Conservation (phyloP, 2,113 vertebrate genomes). For the Lynx canadensis region DNA sequence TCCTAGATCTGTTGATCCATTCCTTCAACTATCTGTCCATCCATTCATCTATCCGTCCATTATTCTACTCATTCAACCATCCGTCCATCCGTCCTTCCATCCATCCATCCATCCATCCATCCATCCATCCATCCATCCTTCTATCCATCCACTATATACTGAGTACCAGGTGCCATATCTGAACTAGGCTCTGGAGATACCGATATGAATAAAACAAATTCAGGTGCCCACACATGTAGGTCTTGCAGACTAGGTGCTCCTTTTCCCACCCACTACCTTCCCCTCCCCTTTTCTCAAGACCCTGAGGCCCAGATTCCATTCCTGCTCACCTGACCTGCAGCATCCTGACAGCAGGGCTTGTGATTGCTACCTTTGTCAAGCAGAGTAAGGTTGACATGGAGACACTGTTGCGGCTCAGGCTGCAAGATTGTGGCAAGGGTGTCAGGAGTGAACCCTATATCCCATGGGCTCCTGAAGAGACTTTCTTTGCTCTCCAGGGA, state of each 20-base stretch:
- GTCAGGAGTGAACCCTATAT: slow-evolving; percentile 33
- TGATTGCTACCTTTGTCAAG: slow-evolving; percentile 75
- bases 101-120: not conserved
- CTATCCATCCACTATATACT: not conserved
- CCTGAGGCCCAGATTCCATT: not conserved
- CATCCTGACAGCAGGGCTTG: not conserved
- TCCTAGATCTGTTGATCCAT: not conserved
- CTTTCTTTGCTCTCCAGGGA: not conserved
- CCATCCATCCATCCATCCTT: not conserved
- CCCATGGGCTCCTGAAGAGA: not conserved
- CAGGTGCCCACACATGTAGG: rapidly evolving
- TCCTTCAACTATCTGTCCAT: not conserved
- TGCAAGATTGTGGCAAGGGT: slow-evolving; percentile 62
- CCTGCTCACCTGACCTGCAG: slow-evolving; percentile 81
- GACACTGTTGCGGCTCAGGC: slow-evolving; percentile 82
- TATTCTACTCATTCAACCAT: not conserved
- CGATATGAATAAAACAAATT: not conserved
- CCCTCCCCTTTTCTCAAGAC: not conserved
- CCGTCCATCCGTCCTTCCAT: not conserved
- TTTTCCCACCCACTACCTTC: not conserved
- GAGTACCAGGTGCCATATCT: not conserved
- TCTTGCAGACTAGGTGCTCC: not conserved
- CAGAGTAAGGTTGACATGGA: slow-evolving; percentile 66
- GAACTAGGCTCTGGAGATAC: not conserved
- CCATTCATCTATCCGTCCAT: too few relatives aligned